phyloP scores from a whole-genome alignment of 2,888 invertebrate species.

The Eulithis testata region DNA sequence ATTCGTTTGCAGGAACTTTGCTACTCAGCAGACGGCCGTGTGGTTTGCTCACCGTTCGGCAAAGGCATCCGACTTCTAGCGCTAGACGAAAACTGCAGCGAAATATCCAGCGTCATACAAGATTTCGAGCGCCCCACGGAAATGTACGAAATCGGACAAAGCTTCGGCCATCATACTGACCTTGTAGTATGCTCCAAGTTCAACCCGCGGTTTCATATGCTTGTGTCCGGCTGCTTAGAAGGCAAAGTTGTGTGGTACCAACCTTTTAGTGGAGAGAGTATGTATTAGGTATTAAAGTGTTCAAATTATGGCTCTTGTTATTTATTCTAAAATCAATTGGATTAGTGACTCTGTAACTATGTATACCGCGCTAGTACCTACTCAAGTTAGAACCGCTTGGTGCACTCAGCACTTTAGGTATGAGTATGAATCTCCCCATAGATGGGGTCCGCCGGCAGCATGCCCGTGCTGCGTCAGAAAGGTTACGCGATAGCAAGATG shows the following conservation, averaged over 20 bases:
- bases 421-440: too few relatives aligned
- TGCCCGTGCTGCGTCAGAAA: too few relatives aligned
- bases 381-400: too few relatives aligned
- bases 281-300: constrained; percentile 30
- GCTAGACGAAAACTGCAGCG: constrained; percentile 90
- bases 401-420: too few relatives aligned
- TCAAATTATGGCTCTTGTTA: constrained; percentile 4
- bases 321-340: too few relatives aligned
- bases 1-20: constrained; percentile 87
- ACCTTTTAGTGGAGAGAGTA: constrained; percentile 83
- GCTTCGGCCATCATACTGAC: constrained; percentile 89
- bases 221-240: constrained; percentile 95
- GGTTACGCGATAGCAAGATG: too few relatives aligned
- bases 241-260: constrained; percentile 96
- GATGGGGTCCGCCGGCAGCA: too few relatives aligned
- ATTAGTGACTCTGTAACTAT: too few relatives aligned
- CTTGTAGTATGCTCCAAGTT: constrained; percentile 96
- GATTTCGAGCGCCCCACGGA: constrained; percentile 29
- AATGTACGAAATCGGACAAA: constrained; percentile 72
- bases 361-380: too few relatives aligned
- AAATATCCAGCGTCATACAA: constrained; percentile 86
- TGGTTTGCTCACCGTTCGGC: constrained; percentile 95
- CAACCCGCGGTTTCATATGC: constrained; percentile 92
- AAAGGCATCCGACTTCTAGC: constrained; percentile 94
- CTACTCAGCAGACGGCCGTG: constrained; percentile 94